These are phyloP conservation scores for Mallotus villosus DNA, from an alignment of 2,797 vertebrate genomes.

Conservation along the genomic window DNA sequence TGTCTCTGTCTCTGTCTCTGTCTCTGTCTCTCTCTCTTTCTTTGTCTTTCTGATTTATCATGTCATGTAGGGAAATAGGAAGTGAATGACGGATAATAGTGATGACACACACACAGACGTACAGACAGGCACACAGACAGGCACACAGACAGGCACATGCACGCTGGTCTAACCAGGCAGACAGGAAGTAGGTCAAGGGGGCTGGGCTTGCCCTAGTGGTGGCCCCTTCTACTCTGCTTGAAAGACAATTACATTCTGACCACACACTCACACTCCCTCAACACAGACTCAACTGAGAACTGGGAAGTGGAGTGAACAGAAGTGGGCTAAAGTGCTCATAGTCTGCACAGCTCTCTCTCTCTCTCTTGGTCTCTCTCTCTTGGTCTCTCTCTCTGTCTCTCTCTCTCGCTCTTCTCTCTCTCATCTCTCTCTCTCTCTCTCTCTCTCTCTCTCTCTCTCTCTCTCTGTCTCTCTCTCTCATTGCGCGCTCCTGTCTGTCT, in stretches of 20 bases:
- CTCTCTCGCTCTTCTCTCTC: constrained; percentile 21
- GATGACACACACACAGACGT: not conserved
- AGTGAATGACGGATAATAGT: constrained; percentile 3
- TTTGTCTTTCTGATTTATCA: constrained; percentile 13
- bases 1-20: not conserved
- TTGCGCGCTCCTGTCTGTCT: constrained; percentile 28
- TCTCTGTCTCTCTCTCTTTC: not conserved
- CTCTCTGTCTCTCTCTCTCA: not conserved
- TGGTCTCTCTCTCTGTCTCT: constrained; percentile 16
- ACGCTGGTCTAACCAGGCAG: constrained; percentile 56
- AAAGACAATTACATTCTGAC: constrained; percentile 2
- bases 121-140: constrained; percentile 44
- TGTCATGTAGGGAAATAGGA: constrained; percentile 8
- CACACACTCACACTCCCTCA: not conserved
- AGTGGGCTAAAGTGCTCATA: constrained; percentile 53
- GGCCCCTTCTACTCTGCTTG: constrained; percentile 6
- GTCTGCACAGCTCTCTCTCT: constrained; percentile 27
- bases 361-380: constrained; percentile 1
- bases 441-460: not conserved
- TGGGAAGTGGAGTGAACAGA: constrained; percentile 42
- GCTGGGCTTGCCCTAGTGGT: constrained; percentile 7
- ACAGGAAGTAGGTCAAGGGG: constrained; percentile 74
- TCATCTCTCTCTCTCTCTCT: constrained; percentile 17
- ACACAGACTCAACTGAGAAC: constrained; percentile 16
- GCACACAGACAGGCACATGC: constrained; percentile 62